Evolutionary conservation across 2,888 invertebrate species (phyloP), one percentile per base, ranked within the genome.

Genomic region (Hypomecis punctinalis): DNA sequence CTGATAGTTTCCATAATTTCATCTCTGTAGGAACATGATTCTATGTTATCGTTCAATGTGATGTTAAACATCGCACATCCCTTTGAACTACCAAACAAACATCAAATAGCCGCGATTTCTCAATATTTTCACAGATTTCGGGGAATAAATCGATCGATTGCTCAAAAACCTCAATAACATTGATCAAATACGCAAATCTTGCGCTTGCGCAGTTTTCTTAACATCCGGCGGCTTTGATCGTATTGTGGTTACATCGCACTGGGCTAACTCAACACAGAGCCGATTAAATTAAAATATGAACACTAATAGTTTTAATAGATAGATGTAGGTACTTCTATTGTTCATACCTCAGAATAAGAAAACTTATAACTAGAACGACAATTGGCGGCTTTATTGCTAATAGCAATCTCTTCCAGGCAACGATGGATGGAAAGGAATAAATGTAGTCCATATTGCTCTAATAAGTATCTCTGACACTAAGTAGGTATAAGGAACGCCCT

Each of bases 181-280:
- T 47, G 62, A 56, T 61, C 54, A 39, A 51, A 62, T 62, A 52
- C 47, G 51, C 62, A 43, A 62, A 59, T 58, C 46, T 56, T 47
- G 47, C 67, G 70, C 40, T 33, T 70, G 69, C 56, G 73, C 72
- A 70, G 62, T 63, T 61, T 59, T 55, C 56, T 60, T 62, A 67
- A 66, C 74, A 72, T 71, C 73, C 72, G 69, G 46, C 11, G 69
- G 63, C 77, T 81, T 81, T 81, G 81, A 81, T 75, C 65, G 56
- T 56, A 23, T 39, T 1, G 10, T n/a, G 52, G 52, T 52, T 33
- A 7, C 5, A 52, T n/a, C 10, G 39, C 33, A 52, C 40, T 52
- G 5, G 10, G n/a, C 10, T 6, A 40, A 33, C 10, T 52, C 52
- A 0, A 52, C 52, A 52, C 23, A 23, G 5, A 8, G 33, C 10